Percentiles rank a stretch among this genome's conserved stretches.
These are phyloP conservation scores for Pangasius sanitwongsei DNA, from an alignment of 2,797 vertebrate genomes.

Conservation along the genomic window DNA sequence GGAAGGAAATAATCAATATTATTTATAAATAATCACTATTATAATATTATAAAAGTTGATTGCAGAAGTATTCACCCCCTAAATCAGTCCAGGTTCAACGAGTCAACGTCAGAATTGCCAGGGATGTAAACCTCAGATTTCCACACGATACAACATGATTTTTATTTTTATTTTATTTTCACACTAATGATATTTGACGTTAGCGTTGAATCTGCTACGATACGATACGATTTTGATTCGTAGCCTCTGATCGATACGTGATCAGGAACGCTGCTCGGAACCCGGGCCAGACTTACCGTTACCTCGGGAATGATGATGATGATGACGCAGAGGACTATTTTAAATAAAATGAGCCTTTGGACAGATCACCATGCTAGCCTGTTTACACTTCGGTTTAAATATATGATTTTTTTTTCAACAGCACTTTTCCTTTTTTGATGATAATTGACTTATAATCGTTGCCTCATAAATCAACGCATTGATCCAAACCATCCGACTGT, in stretches of 20 bases:
- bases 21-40: too few species aligned
- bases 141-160: neutral
- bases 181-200: neutral
- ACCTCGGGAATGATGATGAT: too few species aligned
- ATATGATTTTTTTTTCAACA: neutral
- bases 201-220: too few species aligned
- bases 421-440: neutral
- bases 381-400: neutral
- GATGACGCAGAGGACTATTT: neutral
- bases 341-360: too few species aligned
- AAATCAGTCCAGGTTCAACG: neutral
- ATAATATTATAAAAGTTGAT: too few species aligned
- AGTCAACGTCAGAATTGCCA: neutral
- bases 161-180: neutral
- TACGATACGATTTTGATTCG: too few species aligned
- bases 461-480: neutral
- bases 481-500: neutral
- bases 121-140: neutral
- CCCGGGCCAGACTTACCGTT: neutral
- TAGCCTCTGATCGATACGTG: neutral
- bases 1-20: too few species aligned
- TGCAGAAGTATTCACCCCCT: neutral
- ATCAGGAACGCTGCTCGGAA: neutral
- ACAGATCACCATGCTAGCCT: neutral
- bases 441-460: neutral